phyloP scores from a whole-genome alignment of 1,140 invertebrate species.

The Danaus melanippus region DNA sequence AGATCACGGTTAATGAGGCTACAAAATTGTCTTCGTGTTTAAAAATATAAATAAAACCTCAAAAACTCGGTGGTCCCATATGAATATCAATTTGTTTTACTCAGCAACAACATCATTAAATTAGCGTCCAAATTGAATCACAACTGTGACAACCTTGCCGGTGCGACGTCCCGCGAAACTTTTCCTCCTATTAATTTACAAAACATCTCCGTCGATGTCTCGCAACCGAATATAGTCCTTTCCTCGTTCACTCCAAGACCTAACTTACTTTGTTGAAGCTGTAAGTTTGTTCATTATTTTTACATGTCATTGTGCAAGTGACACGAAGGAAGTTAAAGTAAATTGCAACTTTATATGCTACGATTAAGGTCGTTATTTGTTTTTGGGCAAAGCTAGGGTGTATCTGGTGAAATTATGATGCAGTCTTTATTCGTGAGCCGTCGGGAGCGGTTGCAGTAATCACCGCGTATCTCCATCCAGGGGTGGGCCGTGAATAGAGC shows the following conservation, averaged over 20 bases:
- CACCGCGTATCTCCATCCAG: slow-evolving; percentile 71
- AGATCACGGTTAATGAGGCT: slow-evolving; percentile 28
- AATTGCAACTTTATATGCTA: slow-evolving; percentile 41
- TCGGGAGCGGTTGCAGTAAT: slow-evolving; percentile 72
- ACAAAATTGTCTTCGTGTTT: slow-evolving; percentile 32
- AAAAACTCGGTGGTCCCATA: slow-evolving; percentile 60
- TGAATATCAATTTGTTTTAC: slow-evolving; percentile 70
- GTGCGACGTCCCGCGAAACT: slow-evolving; percentile 65
- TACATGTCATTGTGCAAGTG: slow-evolving; percentile 71
- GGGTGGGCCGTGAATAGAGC: slow-evolving; percentile 68
- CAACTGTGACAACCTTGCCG: slow-evolving; percentile 67
- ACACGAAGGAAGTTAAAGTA: slow-evolving; percentile 31
- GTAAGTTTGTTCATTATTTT: slow-evolving; percentile 72
- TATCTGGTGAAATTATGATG: slow-evolving; percentile 72
- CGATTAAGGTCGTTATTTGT: slow-evolving; percentile 47
- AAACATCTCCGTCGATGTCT: slow-evolving; percentile 49
- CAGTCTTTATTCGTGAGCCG: slow-evolving; percentile 72
- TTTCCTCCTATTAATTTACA: slow-evolving; percentile 71
- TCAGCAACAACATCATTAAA: slow-evolving; percentile 66
- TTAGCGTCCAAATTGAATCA: slow-evolving; percentile 72
- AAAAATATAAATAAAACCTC: slow-evolving; percentile 51
- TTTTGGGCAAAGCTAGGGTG: slow-evolving; percentile 41
- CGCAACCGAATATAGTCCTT: slow-evolving; percentile 43
- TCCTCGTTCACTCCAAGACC: slow-evolving; percentile 33
- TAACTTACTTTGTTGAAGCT: slow-evolving; percentile 37